Evolutionary conservation across 2,888 invertebrate genomes (phyloP), one percentile per base, ranked within the genome.

Genomic region (Lasiommata megera): DNA sequence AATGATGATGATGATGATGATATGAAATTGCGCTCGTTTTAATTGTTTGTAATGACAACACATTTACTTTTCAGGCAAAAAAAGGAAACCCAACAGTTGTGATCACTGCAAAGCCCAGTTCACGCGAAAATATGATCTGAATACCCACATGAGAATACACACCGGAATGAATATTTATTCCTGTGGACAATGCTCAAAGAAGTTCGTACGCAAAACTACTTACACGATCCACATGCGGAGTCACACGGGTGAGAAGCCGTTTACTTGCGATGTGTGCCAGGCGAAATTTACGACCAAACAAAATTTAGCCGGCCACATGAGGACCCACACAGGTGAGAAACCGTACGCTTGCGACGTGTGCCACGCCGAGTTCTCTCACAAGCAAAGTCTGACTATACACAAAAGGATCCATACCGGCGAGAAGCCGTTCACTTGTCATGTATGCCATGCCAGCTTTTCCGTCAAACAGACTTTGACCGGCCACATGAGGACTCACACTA

Each of bases 401-500:
- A n/a, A n/a, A n/a, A n/a, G n/a, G n/a, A n/a, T n/a, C n/a, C 36
- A 38, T 14, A 16, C 38, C 8, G 14, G 38, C 2, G 38, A 38
- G 7, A 38, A 38, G 14, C 17, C 17, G 8, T 40, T 44, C 7
- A 5, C 12, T 6, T 52, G 52, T 12, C 3, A 14, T 3, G 17
- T 41, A 14, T 52, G 54, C 31, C 9, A 23, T 1, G 12, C 8
- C 12, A 51, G 37, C 8, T 51, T 50, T 16, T 18, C 14, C 3
- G 17, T 28, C 1, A 51, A 23, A 1, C 1, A 6, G 8, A 0
- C 9, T 18, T 44, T 56, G 12, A 7, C 11, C 2, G 9, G 0
- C n/a, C 56, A 56, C 23, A 40, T 34, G 28, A 6, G 29, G 14
- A 55, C 23, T 6, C 55, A 61, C 29, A 52, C 50, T 23, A 34